Base-by-base conservation (phyloP, 2,888 invertebrate species). In the Sarcophaga caerulescens region DNA sequence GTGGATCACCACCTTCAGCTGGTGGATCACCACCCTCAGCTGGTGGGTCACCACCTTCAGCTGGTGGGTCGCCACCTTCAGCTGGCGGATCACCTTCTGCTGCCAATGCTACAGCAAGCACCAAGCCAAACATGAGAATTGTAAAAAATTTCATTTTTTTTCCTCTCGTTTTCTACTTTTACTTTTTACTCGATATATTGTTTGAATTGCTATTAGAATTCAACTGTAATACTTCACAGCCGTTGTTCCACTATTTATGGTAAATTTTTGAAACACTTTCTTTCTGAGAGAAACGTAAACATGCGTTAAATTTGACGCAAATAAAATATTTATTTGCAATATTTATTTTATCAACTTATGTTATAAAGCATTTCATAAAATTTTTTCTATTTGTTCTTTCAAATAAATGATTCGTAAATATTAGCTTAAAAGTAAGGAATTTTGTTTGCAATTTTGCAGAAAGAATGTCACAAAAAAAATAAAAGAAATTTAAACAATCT, bases 71-170 rank as follows among this genome's bases (percentile, higher is more conserved):
- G 1, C 52, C 52, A 17, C 52, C 52, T 3, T 35, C 35, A 35
- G 52, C 17, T 52, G 52, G 52, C 0, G 52, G 52, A 14, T 52
- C 52, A 17, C 52, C 52, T 17, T 17, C 52, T 14, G 17, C 17
- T 17, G 71, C 35, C 8, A 60, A 19, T n/a, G 12, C 47, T 59
- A 69, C 60, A 59, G 60, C 78, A 78, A 73, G 35, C 47, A 70
- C 63, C 45, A 23, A 23, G 11, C 47, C 52, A 25, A 69, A 52
- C 23, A 52, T 17, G 4, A 69, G 47, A 23, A 69, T 52, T 44
- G 52, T 60, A n/a, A 60, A 69, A 17, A 66, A 6, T 12, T 52
- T 65, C 62, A 59, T 52, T 14, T 14, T 57, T 66, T 47, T 12
- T n/a, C 4, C 25, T 59, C 35, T 10, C 35, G 60, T n/a, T 10